Evolutionary conservation across 2,888 invertebrate species (phyloP).

Genomic region (Cantharis nigra): DNA sequence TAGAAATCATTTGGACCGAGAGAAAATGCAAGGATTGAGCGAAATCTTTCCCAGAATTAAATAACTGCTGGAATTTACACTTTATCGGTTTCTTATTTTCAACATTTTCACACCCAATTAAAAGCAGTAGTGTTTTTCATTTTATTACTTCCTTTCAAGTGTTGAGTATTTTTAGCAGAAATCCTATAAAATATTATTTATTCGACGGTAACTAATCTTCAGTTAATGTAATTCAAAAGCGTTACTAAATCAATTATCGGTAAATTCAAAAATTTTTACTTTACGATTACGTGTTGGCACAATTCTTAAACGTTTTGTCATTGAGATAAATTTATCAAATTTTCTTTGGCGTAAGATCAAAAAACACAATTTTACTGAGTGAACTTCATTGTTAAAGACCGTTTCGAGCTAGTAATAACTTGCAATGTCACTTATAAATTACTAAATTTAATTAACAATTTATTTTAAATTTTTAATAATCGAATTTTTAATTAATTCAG

Average conservation of each 20-base stretch:
- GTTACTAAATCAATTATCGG: neutral
- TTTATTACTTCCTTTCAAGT: neutral
- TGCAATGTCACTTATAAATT: neutral
- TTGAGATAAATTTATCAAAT: constrained; percentile 23
- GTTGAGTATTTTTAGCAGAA: neutral
- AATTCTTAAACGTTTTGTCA: constrained; percentile 18
- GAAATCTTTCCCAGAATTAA: neutral
- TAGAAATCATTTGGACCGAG: constrained; percentile 24
- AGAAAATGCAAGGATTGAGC: constrained; percentile 9
- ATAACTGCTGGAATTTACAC: neutral
- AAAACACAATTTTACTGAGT: constrained; percentile 6
- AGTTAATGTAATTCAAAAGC: neutral
- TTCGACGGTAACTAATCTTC: neutral
- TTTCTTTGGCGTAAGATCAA: constrained; percentile 18
- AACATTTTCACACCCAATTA: neutral
- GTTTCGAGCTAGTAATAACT: neutral
- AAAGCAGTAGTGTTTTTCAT: neutral
- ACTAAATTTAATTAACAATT: neutral
- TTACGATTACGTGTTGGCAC: constrained; percentile 23
- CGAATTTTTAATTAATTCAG: neutral
- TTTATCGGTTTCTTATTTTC: neutral
- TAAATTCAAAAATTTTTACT: constrained; percentile 12
- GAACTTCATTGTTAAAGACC: neutral
- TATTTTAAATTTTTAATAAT: neutral
- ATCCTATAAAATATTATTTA: neutral